Evolutionary conservation across 1,140 invertebrate species (phyloP), one percentile per base, ranked within the genome.

Genomic region (Drosophila guanche): DNA sequence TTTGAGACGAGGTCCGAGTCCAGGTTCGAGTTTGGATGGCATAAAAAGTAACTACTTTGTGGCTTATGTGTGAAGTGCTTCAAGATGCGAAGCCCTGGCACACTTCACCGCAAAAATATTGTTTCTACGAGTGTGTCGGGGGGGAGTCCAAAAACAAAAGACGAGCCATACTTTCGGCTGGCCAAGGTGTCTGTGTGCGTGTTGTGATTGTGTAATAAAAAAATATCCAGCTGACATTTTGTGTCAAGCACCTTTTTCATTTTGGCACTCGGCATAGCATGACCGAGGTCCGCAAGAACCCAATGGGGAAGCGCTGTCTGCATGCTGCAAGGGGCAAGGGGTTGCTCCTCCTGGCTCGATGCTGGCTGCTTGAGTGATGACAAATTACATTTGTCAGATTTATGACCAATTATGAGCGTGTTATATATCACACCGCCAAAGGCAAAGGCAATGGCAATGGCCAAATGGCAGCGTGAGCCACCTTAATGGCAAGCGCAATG

Each of bases 311-410:
- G 33, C 10, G 33, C 10, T 37, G 33, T 12, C 33, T 12, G 33
- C 1, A 4, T 12, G 27, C 6, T 29, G 20, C 22, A 8, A 33
- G 16, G 33, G 65, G 45, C 41, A 37, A 42, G 52, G 61, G 53
- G 74, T 51, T 59, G 60, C 33, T 53, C 47, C 48, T 75, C n/a
- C n/a, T n/a, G n/a, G n/a, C n/a, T n/a, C 55, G 41, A 27, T 45
- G 57, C 74, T 77, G 33, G 55, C 80, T 71, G 84, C 85, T 89
- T 88, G 85, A 90, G 89, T 90, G 89, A 89, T 90, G 89, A 90
- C 89, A 90, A 90, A 90, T 90, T 90, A 90, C 89, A 78, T 90
- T 90, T 90, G 89, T 90, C 89, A 90, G 89, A 90, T 90, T 90
- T 90, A 90, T 90, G 89, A 90, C 89, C 89, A 90, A 90, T 90